Conservation (phyloP, 1,140 invertebrate genomes). For the Physella acuta region DNA sequence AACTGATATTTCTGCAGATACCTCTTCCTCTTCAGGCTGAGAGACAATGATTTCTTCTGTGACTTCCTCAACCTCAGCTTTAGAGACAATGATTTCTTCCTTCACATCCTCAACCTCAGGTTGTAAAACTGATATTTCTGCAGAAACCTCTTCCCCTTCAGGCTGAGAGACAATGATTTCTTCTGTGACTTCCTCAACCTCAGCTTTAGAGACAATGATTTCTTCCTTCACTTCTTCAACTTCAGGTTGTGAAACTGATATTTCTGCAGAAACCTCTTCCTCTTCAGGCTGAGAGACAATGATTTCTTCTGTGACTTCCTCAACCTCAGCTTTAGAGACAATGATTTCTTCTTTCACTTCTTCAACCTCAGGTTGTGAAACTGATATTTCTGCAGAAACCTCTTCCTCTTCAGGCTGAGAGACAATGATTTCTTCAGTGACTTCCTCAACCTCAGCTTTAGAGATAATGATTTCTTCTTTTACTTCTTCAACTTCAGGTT, state of each 20-base stretch:
- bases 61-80: conserved; percentile 29
- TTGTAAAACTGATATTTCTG: conserved; percentile 24
- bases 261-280: conserved; percentile 18
- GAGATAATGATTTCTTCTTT: conserved; percentile 25
- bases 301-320: conserved; percentile 34
- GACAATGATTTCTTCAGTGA: conserved; percentile 26
- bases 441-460: conserved; percentile 14
- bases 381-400: conserved; percentile 27
- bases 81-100: conserved; percentile 15
- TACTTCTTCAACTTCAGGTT: conserved; percentile 31
- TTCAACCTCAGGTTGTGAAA: conserved; percentile 13
- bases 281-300: conserved; percentile 9
- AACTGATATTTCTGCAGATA: conserved; percentile 16
- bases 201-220: conserved; percentile 21
- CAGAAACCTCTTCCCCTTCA: conserved; percentile 27
- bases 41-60: conserved; percentile 22
- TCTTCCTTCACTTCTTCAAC: conserved; percentile 27
- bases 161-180: conserved; percentile 21
- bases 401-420: conserved; percentile 27
- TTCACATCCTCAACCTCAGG: conserved; percentile 16
- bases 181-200: conserved; percentile 16
- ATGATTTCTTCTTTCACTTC: conserved; percentile 24
- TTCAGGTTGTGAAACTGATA: conserved; percentile 22
- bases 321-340: conserved; percentile 22
- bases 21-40: conserved; percentile 15